Percentiles rank a stretch among this genome's conserved stretches.
Conservation (phyloP, 2,113 vertebrate genomes). For the Marcusenius ussheri region DNA sequence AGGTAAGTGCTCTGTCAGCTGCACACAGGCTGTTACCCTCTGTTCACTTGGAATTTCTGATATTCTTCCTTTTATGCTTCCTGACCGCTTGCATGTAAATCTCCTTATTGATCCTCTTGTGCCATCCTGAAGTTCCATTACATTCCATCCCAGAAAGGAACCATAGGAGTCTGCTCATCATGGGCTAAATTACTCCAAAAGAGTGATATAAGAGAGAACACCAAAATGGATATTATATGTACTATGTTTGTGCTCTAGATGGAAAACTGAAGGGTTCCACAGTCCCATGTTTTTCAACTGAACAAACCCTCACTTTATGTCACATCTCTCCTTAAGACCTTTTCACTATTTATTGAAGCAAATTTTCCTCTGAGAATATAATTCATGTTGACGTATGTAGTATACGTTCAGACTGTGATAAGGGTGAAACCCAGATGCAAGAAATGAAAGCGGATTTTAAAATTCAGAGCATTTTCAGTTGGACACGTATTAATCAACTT, state of each 20-base stretch:
- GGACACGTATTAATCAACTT: background rate
- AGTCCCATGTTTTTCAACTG: background rate
- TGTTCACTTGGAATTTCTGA: background rate
- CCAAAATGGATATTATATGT: background rate
- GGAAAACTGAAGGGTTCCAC: background rate
- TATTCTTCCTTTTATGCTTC: background rate
- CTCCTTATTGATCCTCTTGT: background rate
- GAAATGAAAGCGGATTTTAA: background rate
- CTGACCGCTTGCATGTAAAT: background rate
- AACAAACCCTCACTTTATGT: background rate
- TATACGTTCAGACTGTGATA: background rate
- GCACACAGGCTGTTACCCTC: background rate
- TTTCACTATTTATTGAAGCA: conserved; percentile 9
- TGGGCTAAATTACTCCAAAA: background rate
- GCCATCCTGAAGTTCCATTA: background rate
- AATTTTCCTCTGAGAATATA: background rate
- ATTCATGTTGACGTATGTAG: background rate
- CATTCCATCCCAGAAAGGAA: background rate
- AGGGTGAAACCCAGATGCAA: background rate
- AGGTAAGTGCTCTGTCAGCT: background rate
- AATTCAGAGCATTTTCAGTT: background rate
- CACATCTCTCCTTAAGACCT: background rate
- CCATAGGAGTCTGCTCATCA: background rate
- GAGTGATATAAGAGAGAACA: background rate
- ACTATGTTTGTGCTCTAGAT: background rate